These are phyloP conservation scores for Anoplolepis gracilipes DNA, from an alignment of 1,140 invertebrate genomes.

Conservation along the genomic window DNA sequence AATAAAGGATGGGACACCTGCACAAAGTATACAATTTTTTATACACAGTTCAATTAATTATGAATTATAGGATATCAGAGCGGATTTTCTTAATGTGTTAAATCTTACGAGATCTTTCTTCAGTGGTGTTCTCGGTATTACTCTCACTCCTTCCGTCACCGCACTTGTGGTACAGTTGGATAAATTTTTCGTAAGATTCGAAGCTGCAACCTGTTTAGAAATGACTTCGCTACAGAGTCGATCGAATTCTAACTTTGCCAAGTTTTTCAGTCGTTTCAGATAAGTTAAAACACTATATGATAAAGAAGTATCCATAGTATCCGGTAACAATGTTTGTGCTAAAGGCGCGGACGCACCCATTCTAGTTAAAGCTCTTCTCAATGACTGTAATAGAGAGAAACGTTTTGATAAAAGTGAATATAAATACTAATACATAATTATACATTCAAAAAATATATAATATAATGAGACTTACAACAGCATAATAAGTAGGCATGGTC, in stretches of 20 bases:
- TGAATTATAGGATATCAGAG: not conserved
- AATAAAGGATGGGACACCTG: constrained; percentile 91
- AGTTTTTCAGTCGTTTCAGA: constrained; percentile 97
- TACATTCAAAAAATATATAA: not conserved
- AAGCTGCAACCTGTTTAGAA: constrained; percentile 86
- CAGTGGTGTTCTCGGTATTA: constrained; percentile 88
- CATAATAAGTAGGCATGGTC: constrained; percentile 98
- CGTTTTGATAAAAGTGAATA: constrained; percentile 1
- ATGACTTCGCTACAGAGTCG: constrained; percentile 93
- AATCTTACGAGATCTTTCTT: constrained; percentile 91
- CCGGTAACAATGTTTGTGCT: constrained; percentile 94
- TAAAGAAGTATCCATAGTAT: constrained; percentile 96
- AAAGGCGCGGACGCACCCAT: constrained; percentile 95
- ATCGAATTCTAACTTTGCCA: constrained; percentile 98
- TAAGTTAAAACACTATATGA: constrained; percentile 98
- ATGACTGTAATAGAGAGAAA: constrained; percentile 88
- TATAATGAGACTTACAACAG: constrained; percentile 88
- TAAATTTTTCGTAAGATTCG: constrained; percentile 85
- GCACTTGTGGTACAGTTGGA: constrained; percentile 81
- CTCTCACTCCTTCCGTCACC: constrained; percentile 90
- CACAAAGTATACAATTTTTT: constrained; percentile 27
- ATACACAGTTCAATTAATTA: not conserved
- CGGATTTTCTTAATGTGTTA: not conserved
- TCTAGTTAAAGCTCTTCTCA: constrained; percentile 95
- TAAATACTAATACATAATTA: not conserved